Percentiles rank a stretch among this genome's conserved stretches.
Conservation (phyloP, 1,140 invertebrate species). For the Rhyzopertha dominica region DNA sequence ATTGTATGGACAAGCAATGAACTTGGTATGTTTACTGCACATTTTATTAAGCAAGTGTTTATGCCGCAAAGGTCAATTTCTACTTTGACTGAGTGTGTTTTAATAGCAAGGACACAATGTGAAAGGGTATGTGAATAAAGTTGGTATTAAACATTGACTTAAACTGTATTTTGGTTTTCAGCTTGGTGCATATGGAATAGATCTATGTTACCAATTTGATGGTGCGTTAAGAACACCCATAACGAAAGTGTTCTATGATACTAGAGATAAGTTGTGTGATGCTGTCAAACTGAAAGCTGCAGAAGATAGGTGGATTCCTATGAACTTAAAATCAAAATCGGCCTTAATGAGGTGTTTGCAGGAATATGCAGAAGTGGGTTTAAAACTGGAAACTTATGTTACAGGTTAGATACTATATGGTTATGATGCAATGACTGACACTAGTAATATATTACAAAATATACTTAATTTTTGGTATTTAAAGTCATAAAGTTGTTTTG, state of each 20-base stretch:
- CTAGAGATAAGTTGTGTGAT: conserved; percentile 70
- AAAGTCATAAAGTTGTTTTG: too few species aligned
- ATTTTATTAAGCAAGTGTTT: conserved; percentile 86
- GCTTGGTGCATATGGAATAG: conserved; percentile 68
- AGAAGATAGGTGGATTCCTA: conserved; percentile 69
- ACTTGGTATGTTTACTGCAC: conserved; percentile 73
- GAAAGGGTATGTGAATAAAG: conserved; percentile 30
- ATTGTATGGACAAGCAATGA: conserved; percentile 89
- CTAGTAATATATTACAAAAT: too few species aligned
- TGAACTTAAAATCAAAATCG: conserved; percentile 58
- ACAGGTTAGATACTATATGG: conserved; percentile 44
- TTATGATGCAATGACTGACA: too few species aligned
- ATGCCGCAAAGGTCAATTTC: conserved; percentile 80
- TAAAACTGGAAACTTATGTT: conserved; percentile 52
- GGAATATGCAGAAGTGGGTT: conserved; percentile 54
- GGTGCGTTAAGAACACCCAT: conserved; percentile 61
- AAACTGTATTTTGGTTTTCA: conserved; percentile 39
- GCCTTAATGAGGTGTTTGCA: conserved; percentile 52
- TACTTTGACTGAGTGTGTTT: conserved; percentile 81
- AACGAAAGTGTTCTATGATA: conserved; percentile 57
- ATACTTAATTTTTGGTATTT: too few species aligned
- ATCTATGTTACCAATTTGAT: conserved; percentile 71
- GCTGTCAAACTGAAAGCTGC: conserved; percentile 62
- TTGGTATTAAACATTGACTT: background rate
- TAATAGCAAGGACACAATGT: conserved; percentile 37